Percentiles rank a stretch among this genome's conserved stretches.
These are phyloP conservation scores for Caenorhabditis wallacei DNA, from an alignment of 2,888 invertebrate genomes.

Conservation along the genomic window DNA sequence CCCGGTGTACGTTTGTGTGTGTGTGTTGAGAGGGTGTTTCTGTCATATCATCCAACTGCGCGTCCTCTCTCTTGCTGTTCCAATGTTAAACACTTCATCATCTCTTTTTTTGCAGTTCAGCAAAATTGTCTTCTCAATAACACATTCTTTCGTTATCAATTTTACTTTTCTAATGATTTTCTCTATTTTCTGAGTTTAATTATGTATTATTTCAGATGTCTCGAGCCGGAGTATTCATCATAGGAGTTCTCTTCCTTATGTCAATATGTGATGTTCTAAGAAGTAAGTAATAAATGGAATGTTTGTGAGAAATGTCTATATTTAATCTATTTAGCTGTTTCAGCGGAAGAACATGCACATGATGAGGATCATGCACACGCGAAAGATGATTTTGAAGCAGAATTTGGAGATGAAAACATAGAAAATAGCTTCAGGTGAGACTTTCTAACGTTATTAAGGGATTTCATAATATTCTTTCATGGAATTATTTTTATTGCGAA, in stretches of 20 bases:
- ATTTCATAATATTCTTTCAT: neutral
- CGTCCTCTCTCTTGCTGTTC: conserved; percentile 26
- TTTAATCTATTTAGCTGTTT: conserved; percentile 34
- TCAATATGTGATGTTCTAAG: conserved; percentile 70
- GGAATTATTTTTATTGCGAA: no score
- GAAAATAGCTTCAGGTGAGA: conserved; percentile 42
- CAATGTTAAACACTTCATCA: conserved; percentile 40
- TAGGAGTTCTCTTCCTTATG: conserved; percentile 65
- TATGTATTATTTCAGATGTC: conserved; percentile 43
- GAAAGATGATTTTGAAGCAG: conserved; percentile 75
- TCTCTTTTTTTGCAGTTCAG: conserved; percentile 11
- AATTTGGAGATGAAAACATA: conserved; percentile 71
- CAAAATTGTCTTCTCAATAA: neutral
- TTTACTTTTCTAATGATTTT: neutral
- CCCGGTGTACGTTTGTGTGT: conserved; percentile 35
- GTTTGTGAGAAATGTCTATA: neutral
- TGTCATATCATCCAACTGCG: conserved; percentile 53
- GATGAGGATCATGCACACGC: conserved; percentile 73
- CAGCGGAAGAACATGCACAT: conserved; percentile 60
- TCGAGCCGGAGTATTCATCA: conserved; percentile 44
- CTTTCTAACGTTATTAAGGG: neutral
- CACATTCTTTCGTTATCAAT: neutral
- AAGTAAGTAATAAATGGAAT: conserved; percentile 49
- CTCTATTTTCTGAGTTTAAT: neutral
- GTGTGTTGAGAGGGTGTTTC: conserved; percentile 53